Percentiles rank a stretch among this genome's conserved stretches.
These are phyloP conservation scores for Nipponacmea schrenckii DNA, from an alignment of 2,888 invertebrate genomes.

Conservation along the genomic window DNA sequence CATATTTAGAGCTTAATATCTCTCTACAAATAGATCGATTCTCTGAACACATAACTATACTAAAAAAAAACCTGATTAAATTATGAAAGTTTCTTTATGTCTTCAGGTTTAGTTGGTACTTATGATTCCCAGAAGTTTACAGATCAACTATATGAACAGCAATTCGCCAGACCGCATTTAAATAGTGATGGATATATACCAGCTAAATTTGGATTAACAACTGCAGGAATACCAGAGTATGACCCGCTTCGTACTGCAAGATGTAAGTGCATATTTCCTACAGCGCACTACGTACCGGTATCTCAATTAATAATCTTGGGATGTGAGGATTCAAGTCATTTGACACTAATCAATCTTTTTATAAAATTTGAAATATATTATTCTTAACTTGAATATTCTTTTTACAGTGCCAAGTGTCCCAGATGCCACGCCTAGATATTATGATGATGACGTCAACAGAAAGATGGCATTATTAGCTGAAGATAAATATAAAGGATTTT, in stretches of 20 bases:
- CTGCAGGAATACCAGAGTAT: not conserved
- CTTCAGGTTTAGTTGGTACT: not conserved
- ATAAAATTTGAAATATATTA: too few species aligned
- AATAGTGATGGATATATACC: not conserved
- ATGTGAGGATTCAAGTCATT: too few species aligned
- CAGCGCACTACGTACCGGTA: too few species aligned
- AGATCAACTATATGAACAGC: not conserved
- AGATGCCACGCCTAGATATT: not conserved
- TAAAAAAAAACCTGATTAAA: too few species aligned
- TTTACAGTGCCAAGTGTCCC: not conserved
- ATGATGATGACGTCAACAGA: constrained; percentile 1
- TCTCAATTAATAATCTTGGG: too few species aligned
- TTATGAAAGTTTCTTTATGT: too few species aligned
- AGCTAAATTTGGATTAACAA: not conserved
- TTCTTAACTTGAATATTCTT: too few species aligned
- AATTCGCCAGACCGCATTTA: not conserved
- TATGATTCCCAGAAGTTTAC: not conserved
- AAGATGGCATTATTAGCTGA: constrained; percentile 1
- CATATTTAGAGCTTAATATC: too few species aligned
- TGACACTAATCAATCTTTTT: too few species aligned
- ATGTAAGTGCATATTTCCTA: too few species aligned
- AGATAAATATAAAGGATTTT: constrained; percentile 7
- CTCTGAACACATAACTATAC: too few species aligned
- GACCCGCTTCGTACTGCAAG: not conserved
- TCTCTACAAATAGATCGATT: too few species aligned